Percentiles rank a stretch among this genome's conserved stretches.
Conservation (phyloP, 2,797 vertebrate species). For the Chaenodraco wilsoni region DNA sequence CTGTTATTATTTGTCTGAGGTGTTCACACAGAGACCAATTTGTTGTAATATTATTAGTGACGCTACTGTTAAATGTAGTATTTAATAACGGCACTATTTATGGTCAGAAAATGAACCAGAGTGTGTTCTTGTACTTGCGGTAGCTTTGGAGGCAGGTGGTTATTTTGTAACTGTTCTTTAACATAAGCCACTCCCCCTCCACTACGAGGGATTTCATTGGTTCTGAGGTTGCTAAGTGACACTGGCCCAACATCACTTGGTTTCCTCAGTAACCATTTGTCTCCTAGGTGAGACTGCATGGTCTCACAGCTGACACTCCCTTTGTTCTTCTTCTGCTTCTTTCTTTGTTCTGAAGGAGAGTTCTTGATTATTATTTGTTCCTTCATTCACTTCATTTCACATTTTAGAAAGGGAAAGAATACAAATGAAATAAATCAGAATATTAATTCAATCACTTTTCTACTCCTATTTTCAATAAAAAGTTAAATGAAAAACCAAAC, state of each 20-base stretch:
- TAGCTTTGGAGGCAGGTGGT: constrained; percentile 77
- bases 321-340: constrained; percentile 48
- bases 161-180: constrained; percentile 72
- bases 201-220: constrained; percentile 67
- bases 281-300: constrained; percentile 74
- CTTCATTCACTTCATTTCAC: constrained; percentile 83
- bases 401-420: constrained; percentile 85
- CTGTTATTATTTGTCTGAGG: constrained; percentile 41
- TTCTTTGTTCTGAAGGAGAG: constrained; percentile 67
- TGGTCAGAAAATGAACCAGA: constrained; percentile 70
- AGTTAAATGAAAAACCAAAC: constrained; percentile 77
- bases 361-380: constrained; percentile 43
- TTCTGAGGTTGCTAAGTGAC: constrained; percentile 75
- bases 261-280: constrained; percentile 66
- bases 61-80: constrained; percentile 79
- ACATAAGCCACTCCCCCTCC: constrained; percentile 68
- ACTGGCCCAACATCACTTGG: constrained; percentile 69
- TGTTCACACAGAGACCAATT: constrained; percentile 69
- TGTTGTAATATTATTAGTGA: constrained; percentile 75
- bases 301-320: constrained; percentile 68
- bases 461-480: constrained; percentile 90
- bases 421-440: constrained; percentile 84
- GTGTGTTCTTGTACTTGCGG: constrained; percentile 74
- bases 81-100: constrained; percentile 79
- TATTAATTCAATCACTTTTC: constrained; percentile 89